A percentile compares a stretch with the other conserved stretches of the same genome.
Evolutionary conservation across 2,113 vertebrate genomes (phyloP).

Genomic region (Hydrochoerus hydrochaeris): DNA sequence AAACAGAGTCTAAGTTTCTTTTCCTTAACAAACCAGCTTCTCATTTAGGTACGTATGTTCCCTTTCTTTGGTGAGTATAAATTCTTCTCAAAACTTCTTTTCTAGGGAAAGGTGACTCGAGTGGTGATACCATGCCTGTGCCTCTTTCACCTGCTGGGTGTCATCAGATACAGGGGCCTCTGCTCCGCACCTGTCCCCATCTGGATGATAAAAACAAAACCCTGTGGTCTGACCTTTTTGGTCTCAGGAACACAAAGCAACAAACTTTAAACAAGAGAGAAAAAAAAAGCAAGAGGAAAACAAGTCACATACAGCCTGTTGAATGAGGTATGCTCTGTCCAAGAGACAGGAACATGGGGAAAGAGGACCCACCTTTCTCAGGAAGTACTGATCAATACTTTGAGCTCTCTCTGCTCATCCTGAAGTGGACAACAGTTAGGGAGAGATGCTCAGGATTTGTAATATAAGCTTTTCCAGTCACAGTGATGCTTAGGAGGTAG

Average conservation of each 20-base stretch:
- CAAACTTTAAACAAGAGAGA: neutral
- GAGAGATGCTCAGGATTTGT: neutral
- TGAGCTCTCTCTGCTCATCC: neutral
- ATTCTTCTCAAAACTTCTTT: neutral
- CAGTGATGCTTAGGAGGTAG: neutral
- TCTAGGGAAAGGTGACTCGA: neutral
- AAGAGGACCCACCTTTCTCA: neutral
- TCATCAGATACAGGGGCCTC: too few relatives aligned
- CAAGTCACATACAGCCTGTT: neutral
- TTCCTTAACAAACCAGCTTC: neutral
- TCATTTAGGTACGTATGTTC: neutral
- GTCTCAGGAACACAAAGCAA: neutral
- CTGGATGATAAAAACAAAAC: neutral
- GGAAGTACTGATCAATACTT: neutral
- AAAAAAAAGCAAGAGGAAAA: neutral
- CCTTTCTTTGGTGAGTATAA: neutral
- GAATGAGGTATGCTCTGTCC: neutral
- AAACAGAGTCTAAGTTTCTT: neutral
- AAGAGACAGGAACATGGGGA: neutral
- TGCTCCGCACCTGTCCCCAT: neutral
- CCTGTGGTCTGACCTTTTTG: neutral
- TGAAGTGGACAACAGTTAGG: neutral
- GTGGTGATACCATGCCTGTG: too few relatives aligned
- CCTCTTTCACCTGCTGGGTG: rapidly evolving
- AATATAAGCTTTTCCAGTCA: neutral